Percentiles rank a stretch among this genome's conserved stretches.
Evolutionary conservation across 2,113 vertebrate genomes (phyloP).

Genomic region (Candoia aspera): DNA sequence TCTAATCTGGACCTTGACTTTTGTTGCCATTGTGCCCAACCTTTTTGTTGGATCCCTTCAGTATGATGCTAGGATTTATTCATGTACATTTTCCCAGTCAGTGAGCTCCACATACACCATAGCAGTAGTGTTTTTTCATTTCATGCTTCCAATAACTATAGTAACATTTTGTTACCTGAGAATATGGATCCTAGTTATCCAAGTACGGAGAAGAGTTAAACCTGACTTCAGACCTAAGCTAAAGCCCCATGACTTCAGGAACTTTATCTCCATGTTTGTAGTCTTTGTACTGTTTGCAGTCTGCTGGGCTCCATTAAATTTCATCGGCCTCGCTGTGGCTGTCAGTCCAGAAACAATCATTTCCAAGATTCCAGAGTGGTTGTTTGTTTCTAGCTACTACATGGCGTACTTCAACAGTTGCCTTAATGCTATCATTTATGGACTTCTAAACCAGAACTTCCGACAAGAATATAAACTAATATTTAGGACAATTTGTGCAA

Average conservation of each 20-base stretch:
- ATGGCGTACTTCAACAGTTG: constrained; percentile 99
- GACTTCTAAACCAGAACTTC: constrained; percentile 96
- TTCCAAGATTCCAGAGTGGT: constrained; percentile 92
- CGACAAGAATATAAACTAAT: constrained; percentile 93
- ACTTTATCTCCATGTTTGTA: constrained; percentile 97
- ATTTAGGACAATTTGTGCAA: constrained; percentile 86
- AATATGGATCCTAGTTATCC: constrained; percentile 95
- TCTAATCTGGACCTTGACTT: constrained; percentile 89
- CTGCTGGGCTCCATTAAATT: constrained; percentile 96
- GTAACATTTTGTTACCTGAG: constrained; percentile 95
- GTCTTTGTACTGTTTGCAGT: constrained; percentile 96
- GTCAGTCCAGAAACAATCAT: constrained; percentile 79
- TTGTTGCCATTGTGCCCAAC: constrained; percentile 91
- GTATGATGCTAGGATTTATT: constrained; percentile 92
- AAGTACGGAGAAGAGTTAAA: constrained; percentile 88
- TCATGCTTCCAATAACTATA: constrained; percentile 89
- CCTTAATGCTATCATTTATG: constrained; percentile 97
- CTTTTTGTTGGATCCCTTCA: constrained; percentile 87
- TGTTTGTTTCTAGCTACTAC: constrained; percentile 96
- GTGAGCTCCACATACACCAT: constrained; percentile 92
- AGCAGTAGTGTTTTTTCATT: constrained; percentile 95
- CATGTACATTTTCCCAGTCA: constrained; percentile 91
- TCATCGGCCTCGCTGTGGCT: constrained; percentile 92
- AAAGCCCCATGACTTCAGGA: constrained; percentile 90
- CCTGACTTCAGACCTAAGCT: constrained; percentile 85